Conservation (phyloP, 2,888 invertebrate species). For the Panzeria rudis region DNA sequence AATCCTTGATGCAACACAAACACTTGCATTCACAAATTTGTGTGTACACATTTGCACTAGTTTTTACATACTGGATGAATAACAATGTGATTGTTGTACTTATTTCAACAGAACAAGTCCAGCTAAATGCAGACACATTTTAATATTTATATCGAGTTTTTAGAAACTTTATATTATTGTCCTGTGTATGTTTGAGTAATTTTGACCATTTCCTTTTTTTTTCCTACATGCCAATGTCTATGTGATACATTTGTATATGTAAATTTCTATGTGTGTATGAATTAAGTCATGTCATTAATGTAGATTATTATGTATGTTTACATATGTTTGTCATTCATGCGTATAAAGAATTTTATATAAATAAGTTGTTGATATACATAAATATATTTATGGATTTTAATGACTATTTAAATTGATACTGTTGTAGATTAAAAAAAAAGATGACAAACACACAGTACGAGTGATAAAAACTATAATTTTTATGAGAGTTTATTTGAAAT, state of each 20-base stretch:
- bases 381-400: constrained; percentile 55
- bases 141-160: neutral
- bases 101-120: constrained; percentile 6
- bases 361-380: constrained; percentile 39
- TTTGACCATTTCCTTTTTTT: constrained; percentile 20
- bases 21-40: neutral
- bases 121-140: constrained; percentile 3
- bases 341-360: constrained; percentile 26
- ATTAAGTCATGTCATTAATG: constrained; percentile 38
- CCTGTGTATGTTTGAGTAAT: neutral
- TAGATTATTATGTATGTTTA: constrained; percentile 52
- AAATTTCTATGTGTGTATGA: neutral
- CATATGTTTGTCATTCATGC: constrained; percentile 52
- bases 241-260: neutral
- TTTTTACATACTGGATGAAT: constrained; percentile 3
- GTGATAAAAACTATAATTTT: constrained; percentile 31
- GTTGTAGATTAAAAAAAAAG: constrained; percentile 19
- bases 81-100: constrained; percentile 22
- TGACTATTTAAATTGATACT: constrained; percentile 56
- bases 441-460: neutral
- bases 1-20: constrained; percentile 24
- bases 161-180: neutral
- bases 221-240: neutral
- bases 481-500: constrained; percentile 52
- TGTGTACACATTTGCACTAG: neutral